Evolutionary conservation across 2,888 invertebrate genomes (phyloP), one percentile per base, ranked within the genome.

Genomic region (Byasa hedistus): DNA sequence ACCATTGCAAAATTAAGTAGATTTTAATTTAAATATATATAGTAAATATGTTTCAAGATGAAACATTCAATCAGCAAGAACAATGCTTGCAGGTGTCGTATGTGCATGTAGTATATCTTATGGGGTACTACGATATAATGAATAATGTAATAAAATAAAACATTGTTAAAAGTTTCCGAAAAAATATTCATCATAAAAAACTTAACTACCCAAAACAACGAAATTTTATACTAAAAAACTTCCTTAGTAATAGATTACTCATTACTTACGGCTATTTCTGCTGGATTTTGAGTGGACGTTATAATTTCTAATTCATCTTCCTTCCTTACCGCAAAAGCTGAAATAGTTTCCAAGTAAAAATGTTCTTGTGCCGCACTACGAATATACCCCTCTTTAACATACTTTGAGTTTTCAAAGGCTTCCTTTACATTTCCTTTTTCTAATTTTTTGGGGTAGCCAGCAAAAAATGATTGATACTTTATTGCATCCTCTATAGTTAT

Each of bases 401-500:
- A 92, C 22, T 94, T 94, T 2, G 96, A 93, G 64, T 92, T 89
- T n/a, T 84, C 76, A 69, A 98, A 94, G 0, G 92, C 95, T 70
- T 91, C 82, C 0, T 94, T 93, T 0, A 94, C 86, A 78, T 97
- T 92, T 0, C 98, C 96, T 73, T 93, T 93, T 51, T 77, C 82
- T 4, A 95, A 78, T 51, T 84, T 87, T 68, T 87, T 87, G 1
- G 95, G 94, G 70, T 85, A 92, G 0, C 89, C 87, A 21, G 92
- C 79, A 75, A 92, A 94, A 77, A 92, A 97, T 0, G 97, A 96
- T 32, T 94, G 83, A 5, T 94, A 87, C 70, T 89, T 86, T 66
- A 98, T 96, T 0, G 98, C 97, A 76, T 98, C 96, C 91, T 98
- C 96, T 71, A 98, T 96, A 0, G 97, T 96, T 21, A 97, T 83